Conservation (phyloP, 2,113 vertebrate genomes). For the Oenanthe melanoleuca region DNA sequence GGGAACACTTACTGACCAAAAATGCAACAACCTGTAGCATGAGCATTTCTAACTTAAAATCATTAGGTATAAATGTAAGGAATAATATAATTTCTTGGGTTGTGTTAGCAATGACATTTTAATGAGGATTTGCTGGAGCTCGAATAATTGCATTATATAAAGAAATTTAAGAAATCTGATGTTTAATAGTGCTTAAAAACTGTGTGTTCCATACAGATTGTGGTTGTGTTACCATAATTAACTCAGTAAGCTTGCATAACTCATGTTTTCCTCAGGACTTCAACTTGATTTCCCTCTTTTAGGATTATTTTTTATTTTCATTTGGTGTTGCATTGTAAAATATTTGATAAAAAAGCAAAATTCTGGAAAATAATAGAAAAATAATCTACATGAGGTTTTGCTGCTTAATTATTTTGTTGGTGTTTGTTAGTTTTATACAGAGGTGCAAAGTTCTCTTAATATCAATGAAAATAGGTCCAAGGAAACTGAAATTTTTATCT, state of each 20-base stretch:
- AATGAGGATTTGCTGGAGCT: neutral
- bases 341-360: neutral
- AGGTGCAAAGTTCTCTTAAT: neutral
- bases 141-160: slow-evolving; percentile 24
- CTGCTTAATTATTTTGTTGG: neutral
- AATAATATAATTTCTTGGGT: neutral
- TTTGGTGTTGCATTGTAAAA: neutral
- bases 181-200: slow-evolving; percentile 9
- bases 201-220: neutral
- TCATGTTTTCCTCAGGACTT: neutral
- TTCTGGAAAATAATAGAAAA: neutral
- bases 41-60: neutral
- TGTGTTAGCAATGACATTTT: neutral
- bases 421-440: neutral
- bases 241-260: neutral
- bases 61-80: neutral
- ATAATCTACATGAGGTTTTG: neutral
- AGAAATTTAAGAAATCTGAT: slow-evolving; percentile 9
- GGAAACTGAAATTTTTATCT: neutral
- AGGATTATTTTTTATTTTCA: neutral
- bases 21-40: neutral
- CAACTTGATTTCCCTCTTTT: neutral
- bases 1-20: neutral
- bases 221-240: neutral
- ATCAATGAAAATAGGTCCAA: neutral